Evolutionary conservation across 2,888 invertebrate genomes (phyloP).

Genomic region (Caenorhabditis afra): DNA sequence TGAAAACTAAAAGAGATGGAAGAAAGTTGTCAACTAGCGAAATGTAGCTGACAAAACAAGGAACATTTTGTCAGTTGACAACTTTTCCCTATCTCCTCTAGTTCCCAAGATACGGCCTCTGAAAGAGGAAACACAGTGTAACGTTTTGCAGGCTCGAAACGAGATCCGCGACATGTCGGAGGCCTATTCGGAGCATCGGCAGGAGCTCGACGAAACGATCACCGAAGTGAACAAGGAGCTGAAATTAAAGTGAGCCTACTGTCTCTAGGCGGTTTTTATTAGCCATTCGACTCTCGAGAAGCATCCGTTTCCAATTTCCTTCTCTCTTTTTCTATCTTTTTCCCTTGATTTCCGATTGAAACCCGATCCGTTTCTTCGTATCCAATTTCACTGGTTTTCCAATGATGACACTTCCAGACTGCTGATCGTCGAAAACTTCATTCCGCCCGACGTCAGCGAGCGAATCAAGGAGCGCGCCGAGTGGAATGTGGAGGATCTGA

Average conservation of each 20-base stretch:
- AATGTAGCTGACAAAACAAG: too few relatives aligned
- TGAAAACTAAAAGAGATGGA: too few relatives aligned
- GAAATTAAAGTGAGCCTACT: conserved; percentile 89
- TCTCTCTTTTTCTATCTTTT: too few relatives aligned
- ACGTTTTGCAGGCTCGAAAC: conserved; percentile 83
- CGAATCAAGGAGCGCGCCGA: conserved; percentile 86
- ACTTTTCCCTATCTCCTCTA: too few relatives aligned
- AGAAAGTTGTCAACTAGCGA: too few relatives aligned
- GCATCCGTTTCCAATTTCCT: too few relatives aligned
- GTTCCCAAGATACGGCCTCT: too few relatives aligned
- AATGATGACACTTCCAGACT: conserved; percentile 70
- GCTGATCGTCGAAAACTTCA: conserved; percentile 91
- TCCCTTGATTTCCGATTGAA: background rate
- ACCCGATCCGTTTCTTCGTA: background rate
- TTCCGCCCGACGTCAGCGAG: conserved; percentile 84
- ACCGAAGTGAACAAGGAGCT: conserved; percentile 92
- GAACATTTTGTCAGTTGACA: too few relatives aligned
- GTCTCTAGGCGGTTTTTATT: too few relatives aligned
- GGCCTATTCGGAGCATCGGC: conserved; percentile 92
- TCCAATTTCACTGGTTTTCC: background rate
- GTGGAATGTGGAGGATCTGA: conserved; percentile 87
- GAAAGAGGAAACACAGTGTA: too few relatives aligned
- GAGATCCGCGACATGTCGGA: conserved; percentile 90
- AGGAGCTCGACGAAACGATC: conserved; percentile 92
- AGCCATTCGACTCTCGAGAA: too few relatives aligned